Evolutionary conservation across 2,113 vertebrate genomes (phyloP).

Genomic region (Zosterops hypoxanthus): DNA sequence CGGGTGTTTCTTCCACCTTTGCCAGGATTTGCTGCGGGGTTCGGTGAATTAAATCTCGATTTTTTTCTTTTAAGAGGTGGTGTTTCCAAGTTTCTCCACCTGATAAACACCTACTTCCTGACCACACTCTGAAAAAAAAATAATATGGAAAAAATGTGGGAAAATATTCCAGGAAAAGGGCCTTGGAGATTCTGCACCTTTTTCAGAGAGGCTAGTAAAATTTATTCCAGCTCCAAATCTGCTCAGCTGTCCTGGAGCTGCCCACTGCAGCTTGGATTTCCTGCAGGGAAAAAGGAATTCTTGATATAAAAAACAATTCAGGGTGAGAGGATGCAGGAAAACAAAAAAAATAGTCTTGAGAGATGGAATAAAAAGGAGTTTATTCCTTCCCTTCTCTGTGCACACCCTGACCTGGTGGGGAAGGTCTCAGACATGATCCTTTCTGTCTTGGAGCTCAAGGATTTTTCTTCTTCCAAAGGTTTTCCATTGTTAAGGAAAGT

Average conservation of each 20-base stretch:
- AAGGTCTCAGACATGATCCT: neutral
- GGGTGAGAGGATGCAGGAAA: neutral
- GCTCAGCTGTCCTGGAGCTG: neutral
- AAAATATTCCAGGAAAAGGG: neutral
- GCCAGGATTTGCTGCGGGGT: neutral
- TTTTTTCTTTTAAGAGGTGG: neutral
- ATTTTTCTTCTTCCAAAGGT: neutral
- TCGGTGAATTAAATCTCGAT: fast-evolving
- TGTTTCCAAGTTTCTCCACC: neutral
- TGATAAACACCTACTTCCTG: neutral
- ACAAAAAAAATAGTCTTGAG: neutral
- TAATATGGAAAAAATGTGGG: neutral
- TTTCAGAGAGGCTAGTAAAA: neutral
- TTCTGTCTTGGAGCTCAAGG: neutral
- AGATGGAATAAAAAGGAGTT: neutral
- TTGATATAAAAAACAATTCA: neutral
- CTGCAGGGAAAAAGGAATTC: neutral
- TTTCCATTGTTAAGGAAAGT: neutral
- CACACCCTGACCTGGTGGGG: neutral
- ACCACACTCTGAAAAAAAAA: fast-evolving
- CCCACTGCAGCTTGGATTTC: neutral
- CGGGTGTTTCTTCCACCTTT: neutral
- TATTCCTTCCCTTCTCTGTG: neutral
- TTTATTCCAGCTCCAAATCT: neutral
- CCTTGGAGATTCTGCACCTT: neutral